Percentiles rank a stretch among this genome's conserved stretches.
These are phyloP conservation scores for Cryptoblepharus egeriae DNA, from an alignment of 2,797 vertebrate genomes.

Conservation along the genomic window DNA sequence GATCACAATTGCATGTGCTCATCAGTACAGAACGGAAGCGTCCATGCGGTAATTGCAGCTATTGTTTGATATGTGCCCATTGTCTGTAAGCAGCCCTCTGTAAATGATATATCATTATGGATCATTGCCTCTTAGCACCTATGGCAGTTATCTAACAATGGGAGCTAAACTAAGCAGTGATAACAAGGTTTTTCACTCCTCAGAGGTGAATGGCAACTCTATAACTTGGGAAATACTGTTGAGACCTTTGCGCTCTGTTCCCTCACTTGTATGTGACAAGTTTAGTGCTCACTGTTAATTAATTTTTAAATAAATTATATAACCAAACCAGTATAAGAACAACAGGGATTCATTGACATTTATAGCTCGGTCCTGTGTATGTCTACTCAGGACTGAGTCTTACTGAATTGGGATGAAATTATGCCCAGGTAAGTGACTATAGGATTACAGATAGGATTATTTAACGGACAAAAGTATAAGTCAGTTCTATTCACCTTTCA, in stretches of 20 bases:
- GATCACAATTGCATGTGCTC: constrained; percentile 11
- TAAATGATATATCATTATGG: constrained; percentile 22
- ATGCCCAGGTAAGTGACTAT: too few relatives aligned
- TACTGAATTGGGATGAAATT: too few relatives aligned
- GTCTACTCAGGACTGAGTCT: too few relatives aligned
- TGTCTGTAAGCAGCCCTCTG: constrained; percentile 10
- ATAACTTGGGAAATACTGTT: background rate
- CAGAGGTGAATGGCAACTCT: constrained; percentile 11
- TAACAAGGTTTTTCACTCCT: background rate
- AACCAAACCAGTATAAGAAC: too few relatives aligned
- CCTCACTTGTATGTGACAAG: too few relatives aligned
- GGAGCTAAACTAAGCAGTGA: background rate
- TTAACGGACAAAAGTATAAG: too few relatives aligned
- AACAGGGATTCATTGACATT: too few relatives aligned
- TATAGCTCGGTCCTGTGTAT: too few relatives aligned
- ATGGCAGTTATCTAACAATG: background rate
- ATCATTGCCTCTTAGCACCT: constrained; percentile 13
- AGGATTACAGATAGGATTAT: too few relatives aligned
- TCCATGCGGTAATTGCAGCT: constrained; percentile 8
- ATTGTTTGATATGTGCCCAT: constrained; percentile 21
- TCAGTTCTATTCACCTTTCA: too few relatives aligned
- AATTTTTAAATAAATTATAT: too few relatives aligned
- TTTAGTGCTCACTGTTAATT: too few relatives aligned
- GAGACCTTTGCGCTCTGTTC: background rate
- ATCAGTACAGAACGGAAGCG: background rate